Evolutionary conservation across 2,113 vertebrate species (phyloP).

Genomic region (Manacus vitellinus): DNA sequence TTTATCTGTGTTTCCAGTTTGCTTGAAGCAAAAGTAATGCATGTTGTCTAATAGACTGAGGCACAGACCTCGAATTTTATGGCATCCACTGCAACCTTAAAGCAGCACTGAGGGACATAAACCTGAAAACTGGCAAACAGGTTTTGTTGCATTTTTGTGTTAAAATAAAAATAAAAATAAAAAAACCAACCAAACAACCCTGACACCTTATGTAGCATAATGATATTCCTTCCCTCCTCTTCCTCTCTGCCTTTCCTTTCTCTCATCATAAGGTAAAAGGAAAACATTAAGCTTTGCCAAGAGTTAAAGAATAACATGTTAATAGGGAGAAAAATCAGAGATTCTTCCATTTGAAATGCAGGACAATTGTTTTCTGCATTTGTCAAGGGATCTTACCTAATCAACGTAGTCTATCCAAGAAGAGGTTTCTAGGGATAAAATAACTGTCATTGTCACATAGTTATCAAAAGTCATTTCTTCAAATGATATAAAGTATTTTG

Average conservation of each 20-base stretch:
- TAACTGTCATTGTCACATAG: not conserved
- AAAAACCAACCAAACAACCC: not conserved
- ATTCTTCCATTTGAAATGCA: not conserved
- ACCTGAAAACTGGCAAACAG: not conserved
- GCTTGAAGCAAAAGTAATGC: constrained; percentile 33
- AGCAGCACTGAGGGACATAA: constrained; percentile 13
- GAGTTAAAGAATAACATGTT: not conserved
- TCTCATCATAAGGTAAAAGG: not conserved
- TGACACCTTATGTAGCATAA: not conserved
- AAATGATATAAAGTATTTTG: not conserved
- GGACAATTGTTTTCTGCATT: not conserved
- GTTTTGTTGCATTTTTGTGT: constrained; percentile 22
- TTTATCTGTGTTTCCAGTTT: constrained; percentile 59
- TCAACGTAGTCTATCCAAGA: not conserved
- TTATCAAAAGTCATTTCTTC: not conserved
- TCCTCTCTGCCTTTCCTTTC: not conserved
- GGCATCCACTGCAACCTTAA: constrained; percentile 30
- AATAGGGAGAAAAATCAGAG: not conserved
- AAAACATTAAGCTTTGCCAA: not conserved
- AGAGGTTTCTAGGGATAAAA: not conserved
- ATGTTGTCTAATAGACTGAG: constrained; percentile 25
- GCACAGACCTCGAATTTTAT: constrained; percentile 36
- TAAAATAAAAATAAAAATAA: not conserved
- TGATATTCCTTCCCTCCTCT: not conserved
- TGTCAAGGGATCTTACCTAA: not conserved